Conservation (phyloP, 1,140 invertebrate genomes). For the Trichoplusia ni region DNA sequence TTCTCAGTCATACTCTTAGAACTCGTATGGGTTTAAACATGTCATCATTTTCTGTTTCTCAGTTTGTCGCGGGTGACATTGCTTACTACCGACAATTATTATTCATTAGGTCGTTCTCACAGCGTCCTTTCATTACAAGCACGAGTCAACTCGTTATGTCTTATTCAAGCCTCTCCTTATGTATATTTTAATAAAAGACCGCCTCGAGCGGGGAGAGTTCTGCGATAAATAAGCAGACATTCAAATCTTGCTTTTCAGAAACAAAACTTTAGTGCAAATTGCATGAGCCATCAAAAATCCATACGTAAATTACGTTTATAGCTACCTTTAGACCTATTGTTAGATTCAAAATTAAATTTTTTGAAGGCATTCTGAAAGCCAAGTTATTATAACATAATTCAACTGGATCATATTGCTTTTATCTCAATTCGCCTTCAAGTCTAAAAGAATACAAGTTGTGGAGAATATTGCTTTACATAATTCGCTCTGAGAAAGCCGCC, state of each 20-base stretch:
- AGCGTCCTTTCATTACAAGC: conserved; percentile 55
- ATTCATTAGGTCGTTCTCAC: conserved; percentile 59
- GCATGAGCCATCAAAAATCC: not conserved
- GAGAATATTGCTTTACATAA: conserved; percentile 5
- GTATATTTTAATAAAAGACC: conserved; percentile 59
- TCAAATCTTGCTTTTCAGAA: conserved; percentile 13
- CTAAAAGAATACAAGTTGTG: not conserved
- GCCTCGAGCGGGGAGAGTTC: conserved; percentile 27
- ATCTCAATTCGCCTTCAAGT: not conserved
- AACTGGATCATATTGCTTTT: no score
- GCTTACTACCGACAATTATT: conserved; percentile 57
- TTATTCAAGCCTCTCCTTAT: conserved; percentile 57
- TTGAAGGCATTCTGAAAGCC: no score
- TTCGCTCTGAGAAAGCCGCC: not conserved
- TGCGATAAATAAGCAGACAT: conserved; percentile 4
- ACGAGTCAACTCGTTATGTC: conserved; percentile 59
- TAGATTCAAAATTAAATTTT: no score
- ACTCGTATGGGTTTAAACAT: not conserved
- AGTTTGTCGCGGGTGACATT: conserved; percentile 46
- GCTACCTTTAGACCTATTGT: no score
- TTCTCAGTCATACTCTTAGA: no score
- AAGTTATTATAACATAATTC: no score
- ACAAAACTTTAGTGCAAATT: conserved; percentile 6
- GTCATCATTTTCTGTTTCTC: conserved; percentile 19
- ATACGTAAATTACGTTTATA: no score